Evolutionary conservation across 2,113 vertebrate genomes (phyloP).

Genomic region (Trogon melanurus): DNA sequence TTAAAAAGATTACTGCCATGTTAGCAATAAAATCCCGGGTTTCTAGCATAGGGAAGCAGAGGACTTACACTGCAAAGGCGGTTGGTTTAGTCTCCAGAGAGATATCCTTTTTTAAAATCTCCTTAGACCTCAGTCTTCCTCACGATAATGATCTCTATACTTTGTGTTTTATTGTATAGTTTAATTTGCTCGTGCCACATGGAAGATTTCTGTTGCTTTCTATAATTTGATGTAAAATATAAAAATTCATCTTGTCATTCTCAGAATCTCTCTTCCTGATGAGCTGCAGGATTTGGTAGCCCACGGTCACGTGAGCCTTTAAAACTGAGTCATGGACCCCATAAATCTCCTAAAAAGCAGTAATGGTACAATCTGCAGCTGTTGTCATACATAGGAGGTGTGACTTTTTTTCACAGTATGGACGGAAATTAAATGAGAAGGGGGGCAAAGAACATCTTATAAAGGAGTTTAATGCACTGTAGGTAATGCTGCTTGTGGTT

Average conservation of each 20-base stretch:
- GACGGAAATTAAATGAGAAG: background rate
- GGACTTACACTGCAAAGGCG: background rate
- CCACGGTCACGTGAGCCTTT: background rate
- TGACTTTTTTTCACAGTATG: background rate
- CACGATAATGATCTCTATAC: background rate
- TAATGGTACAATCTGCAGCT: background rate
- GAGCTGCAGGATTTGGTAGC: background rate
- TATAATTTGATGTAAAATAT: background rate
- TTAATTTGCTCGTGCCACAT: background rate
- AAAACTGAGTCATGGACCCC: background rate
- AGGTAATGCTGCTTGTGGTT: background rate
- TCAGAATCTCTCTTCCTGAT: background rate
- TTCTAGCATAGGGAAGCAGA: background rate
- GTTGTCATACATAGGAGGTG: background rate
- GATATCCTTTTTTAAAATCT: background rate
- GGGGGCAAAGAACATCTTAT: background rate
- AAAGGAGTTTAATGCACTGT: background rate
- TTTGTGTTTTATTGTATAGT: background rate
- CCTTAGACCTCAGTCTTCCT: background rate
- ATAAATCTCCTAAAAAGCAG: background rate
- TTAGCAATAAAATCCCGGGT: background rate
- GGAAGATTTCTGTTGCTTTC: background rate
- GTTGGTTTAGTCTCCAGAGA: background rate
- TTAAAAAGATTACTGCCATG: background rate
- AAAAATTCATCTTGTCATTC: background rate